These are phyloP conservation scores for Ricordea florida DNA, from an alignment of 92 coral and sea anemone species.

Conservation along the genomic window DNA sequence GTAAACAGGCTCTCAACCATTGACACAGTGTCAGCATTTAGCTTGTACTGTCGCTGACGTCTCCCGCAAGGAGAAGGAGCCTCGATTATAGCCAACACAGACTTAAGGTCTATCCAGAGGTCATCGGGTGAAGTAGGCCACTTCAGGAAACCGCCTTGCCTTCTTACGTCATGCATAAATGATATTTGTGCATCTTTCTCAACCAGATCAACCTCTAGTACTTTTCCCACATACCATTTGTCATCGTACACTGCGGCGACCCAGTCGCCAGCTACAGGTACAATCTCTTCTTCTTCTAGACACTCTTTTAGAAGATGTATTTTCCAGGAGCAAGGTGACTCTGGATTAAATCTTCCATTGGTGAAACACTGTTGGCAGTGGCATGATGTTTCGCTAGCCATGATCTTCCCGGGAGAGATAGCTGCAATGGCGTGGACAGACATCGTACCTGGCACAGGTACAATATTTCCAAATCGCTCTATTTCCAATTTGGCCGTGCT, in stretches of 20 bases:
- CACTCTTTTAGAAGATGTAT: background rate
- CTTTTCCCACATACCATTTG: constrained; percentile 47
- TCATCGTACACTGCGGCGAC: constrained; percentile 20
- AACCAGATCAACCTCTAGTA: background rate
- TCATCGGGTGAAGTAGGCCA: constrained; percentile 19
- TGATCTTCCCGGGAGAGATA: constrained; percentile 4
- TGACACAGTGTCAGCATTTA: constrained; percentile 1
- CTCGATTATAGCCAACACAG: constrained; percentile 13
- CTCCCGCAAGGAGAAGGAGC: constrained; percentile 10
- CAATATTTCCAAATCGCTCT: constrained; percentile 11
- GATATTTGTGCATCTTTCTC: background rate
- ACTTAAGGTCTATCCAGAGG: constrained; percentile 24
- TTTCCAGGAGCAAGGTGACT: constrained; percentile 8
- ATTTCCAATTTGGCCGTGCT: background rate
- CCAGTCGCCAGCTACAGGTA: constrained; percentile 16
- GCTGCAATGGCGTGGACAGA: constrained; percentile 35
- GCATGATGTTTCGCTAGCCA: constrained; percentile 40
- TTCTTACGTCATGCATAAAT: background rate
- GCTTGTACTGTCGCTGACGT: background rate
- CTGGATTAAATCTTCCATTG: background rate
- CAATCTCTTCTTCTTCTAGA: background rate
- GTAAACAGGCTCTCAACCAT: constrained; percentile 1
- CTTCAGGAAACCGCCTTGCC: background rate
- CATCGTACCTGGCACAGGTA: constrained; percentile 40
- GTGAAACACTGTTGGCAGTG: constrained; percentile 38